phyloP scores from a whole-genome alignment of 2,113 vertebrate species.

The Trematocara variabile region DNA sequence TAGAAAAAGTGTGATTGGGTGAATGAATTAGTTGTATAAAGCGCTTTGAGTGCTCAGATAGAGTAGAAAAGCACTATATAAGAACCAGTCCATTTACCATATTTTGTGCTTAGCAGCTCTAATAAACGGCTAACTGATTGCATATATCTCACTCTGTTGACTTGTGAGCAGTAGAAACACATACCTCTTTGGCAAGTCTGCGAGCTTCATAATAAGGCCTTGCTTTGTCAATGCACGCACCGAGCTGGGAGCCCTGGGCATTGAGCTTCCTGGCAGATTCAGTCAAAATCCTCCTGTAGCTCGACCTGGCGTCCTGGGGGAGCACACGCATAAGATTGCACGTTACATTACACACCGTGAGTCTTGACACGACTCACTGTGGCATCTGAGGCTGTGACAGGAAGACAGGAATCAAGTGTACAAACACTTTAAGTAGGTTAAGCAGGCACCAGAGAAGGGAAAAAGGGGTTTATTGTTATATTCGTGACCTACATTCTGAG shows the following conservation, averaged over 20 bases:
- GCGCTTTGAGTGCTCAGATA: not conserved
- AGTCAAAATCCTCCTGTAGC: conserved; percentile 86
- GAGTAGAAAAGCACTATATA: rapidly evolving
- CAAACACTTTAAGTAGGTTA: rapidly evolving
- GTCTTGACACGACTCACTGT: not conserved
- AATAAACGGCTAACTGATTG: not conserved
- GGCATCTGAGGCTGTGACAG: not conserved
- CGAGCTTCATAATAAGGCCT: conserved; percentile 90
- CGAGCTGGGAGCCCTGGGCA: conserved; percentile 82
- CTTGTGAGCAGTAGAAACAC: not conserved
- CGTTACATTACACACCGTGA: not conserved
- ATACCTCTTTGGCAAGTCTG: conserved; percentile 84
- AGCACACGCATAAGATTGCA: not conserved
- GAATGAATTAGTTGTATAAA: not conserved
- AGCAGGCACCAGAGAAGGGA: not conserved
- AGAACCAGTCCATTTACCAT: not conserved
- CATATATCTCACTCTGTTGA: not conserved
- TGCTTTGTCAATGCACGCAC: conserved; percentile 87
- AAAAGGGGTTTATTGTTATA: not conserved
- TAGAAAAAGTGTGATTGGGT: no score
- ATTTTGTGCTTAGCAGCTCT: not conserved
- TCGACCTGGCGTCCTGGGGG: conserved; percentile 84
- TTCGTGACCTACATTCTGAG: rapidly evolving
- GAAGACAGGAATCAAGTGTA: not conserved
- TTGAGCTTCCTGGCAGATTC: conserved; percentile 88